These are phyloP conservation scores for Fratercula arctica DNA, from an alignment of 2,797 vertebrate genomes.

Conservation along the genomic window DNA sequence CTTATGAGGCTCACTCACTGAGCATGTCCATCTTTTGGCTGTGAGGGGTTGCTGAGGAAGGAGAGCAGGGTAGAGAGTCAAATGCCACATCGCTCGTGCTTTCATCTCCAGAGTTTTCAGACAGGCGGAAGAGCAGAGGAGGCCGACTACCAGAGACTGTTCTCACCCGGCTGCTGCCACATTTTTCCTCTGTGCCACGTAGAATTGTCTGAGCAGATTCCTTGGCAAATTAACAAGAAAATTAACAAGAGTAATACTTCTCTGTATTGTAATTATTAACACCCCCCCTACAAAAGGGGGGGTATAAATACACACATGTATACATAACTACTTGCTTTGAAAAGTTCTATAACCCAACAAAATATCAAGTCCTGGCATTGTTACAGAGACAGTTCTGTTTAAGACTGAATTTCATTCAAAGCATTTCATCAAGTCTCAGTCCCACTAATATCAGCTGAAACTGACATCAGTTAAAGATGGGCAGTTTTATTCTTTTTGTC, in stretches of 20 bases:
- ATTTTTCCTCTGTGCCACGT: constrained; percentile 91
- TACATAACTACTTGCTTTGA: neutral
- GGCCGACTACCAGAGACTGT: constrained; percentile 86
- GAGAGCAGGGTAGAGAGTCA: constrained; percentile 89
- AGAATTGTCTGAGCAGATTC: constrained; percentile 90
- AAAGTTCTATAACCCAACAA: neutral
- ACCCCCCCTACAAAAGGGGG: neutral
- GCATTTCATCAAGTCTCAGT: neutral
- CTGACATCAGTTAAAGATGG: neutral
- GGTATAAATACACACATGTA: neutral
- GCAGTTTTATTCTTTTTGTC: neutral
- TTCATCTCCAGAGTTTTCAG: constrained; percentile 91
- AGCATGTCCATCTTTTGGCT: constrained; percentile 75
- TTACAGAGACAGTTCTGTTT: neutral
- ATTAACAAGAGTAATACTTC: neutral
- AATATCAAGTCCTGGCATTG: neutral
- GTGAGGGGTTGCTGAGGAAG: constrained; percentile 77
- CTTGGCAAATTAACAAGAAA: constrained; percentile 73
- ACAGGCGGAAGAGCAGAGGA: constrained; percentile 85
- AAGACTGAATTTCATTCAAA: neutral
- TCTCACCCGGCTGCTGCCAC: constrained; percentile 88
- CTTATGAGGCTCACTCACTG: constrained; percentile 59
- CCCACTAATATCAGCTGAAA: neutral
- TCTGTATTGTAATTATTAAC: neutral
- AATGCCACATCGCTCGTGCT: constrained; percentile 83